Evolutionary conservation across 1,140 invertebrate genomes (phyloP).

Genomic region (Anastrepha obliqua): DNA sequence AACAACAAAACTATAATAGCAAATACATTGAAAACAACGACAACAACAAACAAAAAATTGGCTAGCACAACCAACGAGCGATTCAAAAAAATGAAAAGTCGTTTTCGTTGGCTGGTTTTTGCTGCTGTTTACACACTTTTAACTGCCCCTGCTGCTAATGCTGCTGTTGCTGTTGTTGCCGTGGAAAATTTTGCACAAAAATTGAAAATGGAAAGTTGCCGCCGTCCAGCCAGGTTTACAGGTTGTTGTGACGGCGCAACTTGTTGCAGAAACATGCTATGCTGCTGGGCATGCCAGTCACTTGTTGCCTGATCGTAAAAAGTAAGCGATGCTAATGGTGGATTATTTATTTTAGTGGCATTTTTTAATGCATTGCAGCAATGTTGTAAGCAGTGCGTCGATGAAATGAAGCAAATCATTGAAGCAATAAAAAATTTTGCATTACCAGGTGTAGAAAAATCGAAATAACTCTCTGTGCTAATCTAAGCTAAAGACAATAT

Average conservation of each 20-base stretch:
- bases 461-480: too few species aligned
- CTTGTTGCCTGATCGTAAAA: conserved; percentile 12
- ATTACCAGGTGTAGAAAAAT: too few species aligned
- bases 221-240: not conserved
- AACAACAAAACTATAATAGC: not conserved
- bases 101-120: conserved; percentile 44
- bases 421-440: not conserved
- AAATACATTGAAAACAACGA: not conserved
- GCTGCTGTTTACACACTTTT: conserved; percentile 37
- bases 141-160: not conserved
- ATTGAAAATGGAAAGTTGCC: conserved; percentile 50
- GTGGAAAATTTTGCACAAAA: conserved; percentile 41
- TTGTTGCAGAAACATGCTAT: conserved; percentile 35
- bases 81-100: conserved; percentile 46
- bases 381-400: not conserved
- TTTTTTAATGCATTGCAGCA: not conserved
- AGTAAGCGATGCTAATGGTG: not conserved
- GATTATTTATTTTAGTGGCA: not conserved
- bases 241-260: conserved; percentile 20
- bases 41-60: not conserved
- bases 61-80: conserved; percentile 10
- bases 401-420: not conserved
- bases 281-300: not conserved
- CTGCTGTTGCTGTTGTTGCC: not conserved
- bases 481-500: too few species aligned